These are phyloP conservation scores for Zosterops japonicus DNA, from an alignment of 2,113 vertebrate genomes.

Conservation along the genomic window DNA sequence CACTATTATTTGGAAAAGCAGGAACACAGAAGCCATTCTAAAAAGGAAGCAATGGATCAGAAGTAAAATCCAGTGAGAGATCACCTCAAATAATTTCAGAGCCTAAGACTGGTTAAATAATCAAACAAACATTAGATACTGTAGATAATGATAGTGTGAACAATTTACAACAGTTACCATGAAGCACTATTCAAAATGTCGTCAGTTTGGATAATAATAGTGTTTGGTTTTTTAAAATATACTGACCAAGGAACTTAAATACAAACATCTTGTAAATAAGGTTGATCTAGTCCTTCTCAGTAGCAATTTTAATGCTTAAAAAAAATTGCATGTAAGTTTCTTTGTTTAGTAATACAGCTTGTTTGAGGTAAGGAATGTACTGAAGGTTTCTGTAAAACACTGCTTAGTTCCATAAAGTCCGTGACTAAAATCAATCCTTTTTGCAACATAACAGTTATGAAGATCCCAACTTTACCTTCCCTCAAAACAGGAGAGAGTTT, in stretches of 20 bases:
- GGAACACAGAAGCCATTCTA: background rate
- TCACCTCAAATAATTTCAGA: background rate
- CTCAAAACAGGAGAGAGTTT: background rate
- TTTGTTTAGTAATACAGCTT: background rate
- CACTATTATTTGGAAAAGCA: background rate
- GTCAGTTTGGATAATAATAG: background rate
- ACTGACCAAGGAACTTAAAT: background rate
- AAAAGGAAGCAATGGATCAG: background rate
- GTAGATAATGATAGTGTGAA: background rate
- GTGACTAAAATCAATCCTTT: background rate
- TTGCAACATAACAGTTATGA: background rate
- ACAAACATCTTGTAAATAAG: background rate
- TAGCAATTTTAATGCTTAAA: background rate
- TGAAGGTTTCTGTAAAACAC: background rate
- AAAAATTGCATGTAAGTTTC: background rate
- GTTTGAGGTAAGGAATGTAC: background rate
- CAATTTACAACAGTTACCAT: background rate
- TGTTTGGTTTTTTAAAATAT: background rate
- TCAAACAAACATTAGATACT: background rate
- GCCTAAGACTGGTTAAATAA: background rate
- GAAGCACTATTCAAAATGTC: background rate
- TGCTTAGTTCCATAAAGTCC: background rate
- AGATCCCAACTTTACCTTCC: background rate
- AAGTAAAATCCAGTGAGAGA: background rate
- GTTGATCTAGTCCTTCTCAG: background rate